Percentiles rank a stretch among this genome's conserved stretches.
Evolutionary conservation across 2,888 invertebrate species (phyloP).

Genomic region (Deladenus siricidicola): DNA sequence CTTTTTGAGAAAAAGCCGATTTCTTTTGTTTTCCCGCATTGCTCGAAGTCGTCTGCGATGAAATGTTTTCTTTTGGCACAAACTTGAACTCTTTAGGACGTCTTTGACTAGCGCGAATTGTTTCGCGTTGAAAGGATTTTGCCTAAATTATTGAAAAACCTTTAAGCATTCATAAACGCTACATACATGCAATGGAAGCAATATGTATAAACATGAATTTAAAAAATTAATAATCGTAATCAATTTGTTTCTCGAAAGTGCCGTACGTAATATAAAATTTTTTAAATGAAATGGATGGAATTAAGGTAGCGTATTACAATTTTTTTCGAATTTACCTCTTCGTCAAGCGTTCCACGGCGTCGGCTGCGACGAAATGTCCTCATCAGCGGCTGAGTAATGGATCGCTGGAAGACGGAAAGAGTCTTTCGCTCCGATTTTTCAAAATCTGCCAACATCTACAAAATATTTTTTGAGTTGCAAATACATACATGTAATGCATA

Average conservation of each 20-base stretch:
- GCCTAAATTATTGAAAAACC: slow-evolving; percentile 5
- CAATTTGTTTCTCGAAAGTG: too few relatives aligned
- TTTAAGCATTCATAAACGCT: too few relatives aligned
- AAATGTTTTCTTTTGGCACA: too few relatives aligned
- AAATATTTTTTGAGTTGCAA: background rate
- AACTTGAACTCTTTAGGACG: background rate
- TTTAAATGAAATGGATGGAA: too few relatives aligned
- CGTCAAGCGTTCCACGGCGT: background rate
- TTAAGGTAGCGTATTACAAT: too few relatives aligned
- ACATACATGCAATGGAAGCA: too few relatives aligned
- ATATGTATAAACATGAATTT: too few relatives aligned
- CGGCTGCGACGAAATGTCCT: background rate
- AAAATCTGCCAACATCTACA: background rate
- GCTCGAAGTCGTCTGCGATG: too few relatives aligned
- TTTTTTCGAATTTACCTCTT: background rate
- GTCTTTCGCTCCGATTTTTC: background rate
- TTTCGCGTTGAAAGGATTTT: slow-evolving; percentile 2
- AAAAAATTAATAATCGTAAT: too few relatives aligned
- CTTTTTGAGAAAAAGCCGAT: background rate
- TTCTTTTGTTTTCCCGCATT: background rate
- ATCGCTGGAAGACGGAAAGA: slow-evolving; percentile 4
- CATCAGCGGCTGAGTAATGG: background rate
- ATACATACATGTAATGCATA: too few relatives aligned
- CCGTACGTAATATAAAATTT: too few relatives aligned
- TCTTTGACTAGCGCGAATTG: slow-evolving; percentile 5